Evolutionary conservation across 2,113 vertebrate species (phyloP).

Genomic region (Coptodon rendalli): DNA sequence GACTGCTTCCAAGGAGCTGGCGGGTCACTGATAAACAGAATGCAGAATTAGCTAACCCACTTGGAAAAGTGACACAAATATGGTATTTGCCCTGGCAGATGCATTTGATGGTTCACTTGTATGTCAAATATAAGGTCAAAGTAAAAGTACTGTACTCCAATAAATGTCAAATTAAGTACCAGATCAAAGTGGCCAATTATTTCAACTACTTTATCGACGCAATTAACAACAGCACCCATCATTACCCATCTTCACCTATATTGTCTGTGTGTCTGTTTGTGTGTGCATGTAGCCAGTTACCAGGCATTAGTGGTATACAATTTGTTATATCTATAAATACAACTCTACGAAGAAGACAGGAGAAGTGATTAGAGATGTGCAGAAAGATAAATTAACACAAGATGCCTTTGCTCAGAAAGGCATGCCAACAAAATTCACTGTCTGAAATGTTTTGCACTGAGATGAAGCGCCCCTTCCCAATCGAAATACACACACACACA

Average conservation of each 20-base stretch:
- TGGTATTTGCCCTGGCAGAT: background rate
- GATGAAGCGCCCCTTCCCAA: background rate
- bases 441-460: background rate
- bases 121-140: background rate
- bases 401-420: background rate
- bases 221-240: background rate
- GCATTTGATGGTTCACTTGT: background rate
- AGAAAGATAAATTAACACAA: background rate
- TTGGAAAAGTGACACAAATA: background rate
- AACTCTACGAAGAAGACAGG: background rate
- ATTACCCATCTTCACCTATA: background rate
- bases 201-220: background rate
- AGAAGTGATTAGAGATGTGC: background rate
- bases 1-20: background rate
- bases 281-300: background rate
- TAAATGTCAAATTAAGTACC: background rate
- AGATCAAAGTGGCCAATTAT: background rate
- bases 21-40: background rate
- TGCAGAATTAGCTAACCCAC: background rate
- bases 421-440: slow-evolving; percentile 19
- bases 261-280: background rate
- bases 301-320: background rate
- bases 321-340: background rate
- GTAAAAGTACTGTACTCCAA: background rate
- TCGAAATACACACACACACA: background rate